A percentile compares a stretch with the other conserved stretches of the same genome.
Evolutionary conservation across 2,888 invertebrate species (phyloP).

Genomic region (Ectobius pallidus): DNA sequence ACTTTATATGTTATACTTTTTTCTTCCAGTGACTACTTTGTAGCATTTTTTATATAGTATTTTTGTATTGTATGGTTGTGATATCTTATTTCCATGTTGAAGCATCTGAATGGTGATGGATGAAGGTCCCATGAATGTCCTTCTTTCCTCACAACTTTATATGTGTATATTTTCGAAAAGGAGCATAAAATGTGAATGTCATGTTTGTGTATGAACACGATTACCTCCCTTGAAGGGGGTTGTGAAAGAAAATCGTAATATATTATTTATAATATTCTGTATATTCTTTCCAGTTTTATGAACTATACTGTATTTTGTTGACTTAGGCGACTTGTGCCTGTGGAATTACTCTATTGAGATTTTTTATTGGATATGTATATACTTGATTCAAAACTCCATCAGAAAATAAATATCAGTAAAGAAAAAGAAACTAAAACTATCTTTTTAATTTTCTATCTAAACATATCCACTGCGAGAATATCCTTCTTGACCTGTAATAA

Average conservation of each 20-base stretch:
- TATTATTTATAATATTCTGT: constrained; percentile 43
- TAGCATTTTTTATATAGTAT: constrained; percentile 39
- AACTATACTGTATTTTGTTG: constrained; percentile 45
- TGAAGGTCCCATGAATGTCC: constrained; percentile 36
- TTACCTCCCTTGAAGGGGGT: constrained; percentile 42
- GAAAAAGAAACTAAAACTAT: constrained; percentile 1
- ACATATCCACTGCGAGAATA: no score
- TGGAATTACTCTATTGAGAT: constrained; percentile 48
- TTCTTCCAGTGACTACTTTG: constrained; percentile 19
- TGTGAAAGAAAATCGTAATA: constrained; percentile 44
- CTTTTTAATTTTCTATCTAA: no score
- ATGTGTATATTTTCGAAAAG: constrained; percentile 40
- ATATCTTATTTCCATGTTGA: constrained; percentile 41
- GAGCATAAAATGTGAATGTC: constrained; percentile 32
- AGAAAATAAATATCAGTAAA: constrained; percentile 40
- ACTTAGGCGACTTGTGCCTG: constrained; percentile 56
- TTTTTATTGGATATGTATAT: constrained; percentile 46
- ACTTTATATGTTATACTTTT: constrained; percentile 11
- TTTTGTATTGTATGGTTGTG: constrained; percentile 43
- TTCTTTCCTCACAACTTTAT: constrained; percentile 43
- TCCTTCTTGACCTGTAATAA: no score
- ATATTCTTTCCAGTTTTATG: constrained; percentile 44
- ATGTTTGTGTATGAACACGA: constrained; percentile 32
- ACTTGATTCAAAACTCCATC: constrained; percentile 38
- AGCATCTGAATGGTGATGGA: constrained; percentile 29